phyloP scores from a whole-genome alignment of 2,113 vertebrate species.

The Natator depressus region DNA sequence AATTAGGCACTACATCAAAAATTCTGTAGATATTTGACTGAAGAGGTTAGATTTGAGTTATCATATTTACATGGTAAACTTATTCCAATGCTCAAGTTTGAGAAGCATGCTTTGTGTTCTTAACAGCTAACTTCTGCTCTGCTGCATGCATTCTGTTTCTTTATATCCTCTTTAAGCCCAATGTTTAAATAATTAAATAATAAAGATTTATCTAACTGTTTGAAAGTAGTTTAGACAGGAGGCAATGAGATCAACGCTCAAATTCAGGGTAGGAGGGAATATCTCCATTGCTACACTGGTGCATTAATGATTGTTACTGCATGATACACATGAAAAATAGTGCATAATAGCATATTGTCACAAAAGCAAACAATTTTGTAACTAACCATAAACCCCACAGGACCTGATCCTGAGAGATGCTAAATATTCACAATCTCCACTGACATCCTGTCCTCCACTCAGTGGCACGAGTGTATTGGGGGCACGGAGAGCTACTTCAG shows the following conservation, averaged over 20 bases:
- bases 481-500: neutral
- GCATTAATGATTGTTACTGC: fast-evolving
- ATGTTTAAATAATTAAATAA: neutral
- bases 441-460: neutral
- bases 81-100: conserved; percentile 20
- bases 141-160: fast-evolving
- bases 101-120: neutral
- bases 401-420: fast-evolving
- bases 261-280: neutral
- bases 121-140: conserved; percentile 25
- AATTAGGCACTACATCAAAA: conserved; percentile 73
- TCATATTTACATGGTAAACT: conserved; percentile 55
- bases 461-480: fast-evolving
- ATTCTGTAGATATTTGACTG: conserved; percentile 50
- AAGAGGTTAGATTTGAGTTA: conserved; percentile 56
- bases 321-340: fast-evolving
- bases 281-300: fast-evolving
- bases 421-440: fast-evolving
- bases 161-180: neutral
- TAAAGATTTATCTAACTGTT: neutral
- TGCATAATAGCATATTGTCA: neutral
- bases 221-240: neutral
- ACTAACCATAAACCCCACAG: neutral
- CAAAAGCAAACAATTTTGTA: no score
- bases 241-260: neutral